A percentile compares a stretch with the other conserved stretches of the same genome.
phyloP scores from a whole-genome alignment of 92 coral and sea anemone genomes.

The Phymanthus crucifer region DNA sequence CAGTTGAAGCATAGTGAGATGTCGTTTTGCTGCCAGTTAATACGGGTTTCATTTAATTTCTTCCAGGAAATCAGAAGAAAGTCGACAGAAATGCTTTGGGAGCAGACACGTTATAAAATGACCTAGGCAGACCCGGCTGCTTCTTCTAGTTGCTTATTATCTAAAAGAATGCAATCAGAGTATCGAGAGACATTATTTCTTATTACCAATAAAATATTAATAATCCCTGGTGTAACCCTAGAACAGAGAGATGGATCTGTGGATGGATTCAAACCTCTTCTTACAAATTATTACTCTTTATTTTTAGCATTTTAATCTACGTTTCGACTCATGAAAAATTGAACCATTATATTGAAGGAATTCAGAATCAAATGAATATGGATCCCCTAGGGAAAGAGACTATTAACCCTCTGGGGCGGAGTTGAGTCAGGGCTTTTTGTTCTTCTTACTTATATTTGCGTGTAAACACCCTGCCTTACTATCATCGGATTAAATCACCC shows the following conservation, averaged over 20 bases:
- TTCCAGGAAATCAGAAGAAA: slow-evolving; percentile 42
- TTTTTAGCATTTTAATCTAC: background rate
- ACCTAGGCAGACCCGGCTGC: slow-evolving; percentile 1
- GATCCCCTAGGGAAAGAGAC: background rate
- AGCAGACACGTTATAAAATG: slow-evolving; percentile 13
- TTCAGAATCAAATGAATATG: background rate
- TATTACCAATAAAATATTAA: background rate
- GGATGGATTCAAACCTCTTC: background rate
- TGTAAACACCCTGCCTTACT: no score
- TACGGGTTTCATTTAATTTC: slow-evolving; percentile 35
- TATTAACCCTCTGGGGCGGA: background rate
- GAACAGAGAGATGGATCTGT: background rate
- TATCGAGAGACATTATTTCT: background rate
- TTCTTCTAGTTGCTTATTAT: background rate
- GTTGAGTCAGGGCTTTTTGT: background rate
- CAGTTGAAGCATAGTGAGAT: no score
- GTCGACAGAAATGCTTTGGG: slow-evolving; percentile 49
- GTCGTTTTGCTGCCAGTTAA: background rate
- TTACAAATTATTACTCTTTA: background rate
- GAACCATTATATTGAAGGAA: background rate
- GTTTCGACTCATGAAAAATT: background rate
- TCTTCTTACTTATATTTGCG: background rate
- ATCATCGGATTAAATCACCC: background rate
- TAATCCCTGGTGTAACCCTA: background rate
- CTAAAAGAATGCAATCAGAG: background rate